These are phyloP conservation scores for Platichthys flesus DNA, from an alignment of 2,113 vertebrate genomes.

Conservation along the genomic window DNA sequence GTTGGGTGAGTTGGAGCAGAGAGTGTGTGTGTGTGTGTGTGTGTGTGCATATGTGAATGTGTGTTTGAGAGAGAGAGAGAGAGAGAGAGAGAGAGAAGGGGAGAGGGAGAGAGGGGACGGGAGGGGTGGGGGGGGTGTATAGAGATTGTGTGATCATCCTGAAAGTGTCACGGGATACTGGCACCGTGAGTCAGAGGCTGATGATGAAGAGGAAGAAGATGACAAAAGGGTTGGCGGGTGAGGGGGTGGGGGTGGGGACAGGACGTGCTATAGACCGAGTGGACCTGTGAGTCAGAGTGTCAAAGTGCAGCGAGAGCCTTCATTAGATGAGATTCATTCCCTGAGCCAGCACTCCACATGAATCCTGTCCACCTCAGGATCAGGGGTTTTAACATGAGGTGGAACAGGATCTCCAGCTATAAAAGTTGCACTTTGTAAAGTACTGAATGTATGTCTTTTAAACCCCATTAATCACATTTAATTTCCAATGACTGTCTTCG, in stretches of 20 bases:
- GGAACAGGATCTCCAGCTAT: neutral
- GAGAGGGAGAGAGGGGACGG: neutral
- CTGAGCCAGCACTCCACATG: conserved; percentile 11
- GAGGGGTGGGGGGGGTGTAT: neutral
- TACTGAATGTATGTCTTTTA: neutral
- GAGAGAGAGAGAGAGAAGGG: neutral
- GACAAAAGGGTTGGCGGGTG: conserved; percentile 29
- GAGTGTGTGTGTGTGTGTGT: conserved; percentile 35
- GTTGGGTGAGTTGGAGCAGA: conserved; percentile 40
- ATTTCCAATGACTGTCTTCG: neutral
- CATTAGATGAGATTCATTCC: neutral
- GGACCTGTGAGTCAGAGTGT: conserved; percentile 72
- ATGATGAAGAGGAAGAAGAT: conserved; percentile 39
- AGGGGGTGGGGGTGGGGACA: conserved; percentile 8
- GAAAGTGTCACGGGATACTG: conserved; percentile 75
- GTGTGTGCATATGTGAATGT: no score
- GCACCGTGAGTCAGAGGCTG: conserved; percentile 76
- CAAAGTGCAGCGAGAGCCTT: conserved; percentile 45
- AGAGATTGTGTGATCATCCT: conserved; percentile 53
- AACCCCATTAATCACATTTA: neutral
- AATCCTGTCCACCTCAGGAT: neutral
- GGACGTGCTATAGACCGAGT: conserved; percentile 51
- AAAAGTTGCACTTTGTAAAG: neutral
- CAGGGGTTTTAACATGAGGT: neutral
- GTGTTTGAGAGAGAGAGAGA: conserved; percentile 2